Conservation (phyloP, 2,113 vertebrate species). For the Corvus cornix region DNA sequence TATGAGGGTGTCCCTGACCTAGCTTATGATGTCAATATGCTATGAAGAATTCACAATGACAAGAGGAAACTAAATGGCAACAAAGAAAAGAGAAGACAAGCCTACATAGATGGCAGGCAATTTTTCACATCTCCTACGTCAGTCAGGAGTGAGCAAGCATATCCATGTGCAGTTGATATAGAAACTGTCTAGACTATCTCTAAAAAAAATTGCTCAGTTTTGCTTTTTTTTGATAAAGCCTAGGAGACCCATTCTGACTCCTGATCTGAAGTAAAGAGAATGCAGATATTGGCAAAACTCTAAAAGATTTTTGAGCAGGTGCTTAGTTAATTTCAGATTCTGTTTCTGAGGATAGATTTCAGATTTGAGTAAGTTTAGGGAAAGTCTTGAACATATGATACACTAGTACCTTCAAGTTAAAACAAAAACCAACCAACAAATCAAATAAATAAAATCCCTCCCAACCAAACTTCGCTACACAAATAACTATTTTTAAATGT, state of each 20-base stretch:
- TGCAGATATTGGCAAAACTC: not conserved
- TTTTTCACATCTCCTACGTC: not conserved
- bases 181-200: not conserved
- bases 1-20: not conserved
- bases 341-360: not conserved
- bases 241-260: not conserved
- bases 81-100: not conserved
- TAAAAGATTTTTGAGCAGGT: not conserved
- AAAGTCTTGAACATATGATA: not conserved
- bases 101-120: rapidly evolving
- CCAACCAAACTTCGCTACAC: not conserved
- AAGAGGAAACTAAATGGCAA: not conserved
- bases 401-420: not conserved
- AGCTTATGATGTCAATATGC: not conserved
- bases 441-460: not conserved
- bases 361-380: not conserved
- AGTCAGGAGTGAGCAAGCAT: not conserved
- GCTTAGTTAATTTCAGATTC: not conserved
- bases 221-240: not conserved
- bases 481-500: not conserved
- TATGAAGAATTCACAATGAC: not conserved
- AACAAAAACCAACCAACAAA: not conserved
- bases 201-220: not conserved
- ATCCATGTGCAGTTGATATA: not conserved
- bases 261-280: not conserved